Conservation (phyloP, 2,113 vertebrate genomes). For the Phyllopteryx taeniolatus region DNA sequence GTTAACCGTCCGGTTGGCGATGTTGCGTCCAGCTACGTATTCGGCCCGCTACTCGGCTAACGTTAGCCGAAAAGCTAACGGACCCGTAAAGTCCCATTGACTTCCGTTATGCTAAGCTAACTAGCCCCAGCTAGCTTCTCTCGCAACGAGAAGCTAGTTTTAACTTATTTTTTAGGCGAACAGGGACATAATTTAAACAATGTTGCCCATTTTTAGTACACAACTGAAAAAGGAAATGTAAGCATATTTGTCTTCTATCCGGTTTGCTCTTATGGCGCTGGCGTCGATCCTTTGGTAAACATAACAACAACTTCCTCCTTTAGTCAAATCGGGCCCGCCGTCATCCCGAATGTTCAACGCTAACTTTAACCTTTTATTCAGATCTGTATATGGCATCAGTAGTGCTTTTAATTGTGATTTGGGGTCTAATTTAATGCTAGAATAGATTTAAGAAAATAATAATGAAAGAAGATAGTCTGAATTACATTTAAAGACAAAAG, state of each 20-base stretch:
- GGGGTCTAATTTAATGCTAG: neutral
- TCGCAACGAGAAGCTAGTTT: constrained; percentile 1
- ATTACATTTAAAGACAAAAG: neutral
- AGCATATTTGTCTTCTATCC: constrained; percentile 8
- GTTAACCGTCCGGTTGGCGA: neutral
- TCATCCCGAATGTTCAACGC: neutral
- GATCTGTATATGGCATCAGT: no score
- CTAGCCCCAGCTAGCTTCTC: constrained; percentile 11
- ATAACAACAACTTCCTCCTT: constrained; percentile 24
- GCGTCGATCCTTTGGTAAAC: constrained; percentile 49
- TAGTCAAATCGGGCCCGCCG: constrained; percentile 3
- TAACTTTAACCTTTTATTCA: neutral
- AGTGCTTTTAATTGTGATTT: neutral
- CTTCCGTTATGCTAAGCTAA: constrained; percentile 64
- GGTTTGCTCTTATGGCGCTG: constrained; percentile 21
- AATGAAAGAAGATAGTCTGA: neutral
- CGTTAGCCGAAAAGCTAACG: constrained; percentile 46
- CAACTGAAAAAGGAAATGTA: neutral
- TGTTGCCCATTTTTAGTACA: neutral
- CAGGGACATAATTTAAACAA: neutral
- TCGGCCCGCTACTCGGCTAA: constrained; percentile 17
- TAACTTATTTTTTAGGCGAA: neutral
- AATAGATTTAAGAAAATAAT: neutral
- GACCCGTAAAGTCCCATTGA: constrained; percentile 29
- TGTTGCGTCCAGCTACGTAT: constrained; percentile 10